Evolutionary conservation across 2,888 invertebrate genomes (phyloP).

Genomic region (Eupithecia insigniata): DNA sequence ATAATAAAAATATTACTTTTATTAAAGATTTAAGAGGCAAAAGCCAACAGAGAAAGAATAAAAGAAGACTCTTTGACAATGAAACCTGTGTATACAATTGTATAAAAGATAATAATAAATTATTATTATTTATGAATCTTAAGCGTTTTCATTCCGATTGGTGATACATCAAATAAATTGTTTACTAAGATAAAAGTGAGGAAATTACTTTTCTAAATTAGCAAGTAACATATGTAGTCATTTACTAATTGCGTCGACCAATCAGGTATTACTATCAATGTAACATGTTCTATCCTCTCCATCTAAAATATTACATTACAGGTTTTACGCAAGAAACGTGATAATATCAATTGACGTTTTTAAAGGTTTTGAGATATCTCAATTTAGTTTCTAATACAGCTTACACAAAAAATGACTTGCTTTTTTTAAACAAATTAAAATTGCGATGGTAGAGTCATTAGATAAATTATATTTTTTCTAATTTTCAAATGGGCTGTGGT

Average conservation of each 20-base stretch:
- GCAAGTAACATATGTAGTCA: background rate
- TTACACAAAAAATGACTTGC: conserved; percentile 25
- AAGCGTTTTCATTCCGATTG: background rate
- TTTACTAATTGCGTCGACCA: background rate
- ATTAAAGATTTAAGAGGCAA: background rate
- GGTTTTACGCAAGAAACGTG: conserved; percentile 60
- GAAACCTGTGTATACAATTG: background rate
- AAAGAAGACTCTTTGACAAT: background rate
- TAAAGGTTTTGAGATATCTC: conserved; percentile 19
- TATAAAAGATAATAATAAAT: background rate
- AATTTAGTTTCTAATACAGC: conserved; percentile 32
- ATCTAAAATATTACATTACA: conserved; percentile 4
- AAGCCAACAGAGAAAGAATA: background rate
- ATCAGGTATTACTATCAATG: conserved; percentile 23
- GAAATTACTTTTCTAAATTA: background rate
- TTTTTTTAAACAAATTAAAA: conserved; percentile 12
- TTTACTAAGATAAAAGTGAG: background rate
- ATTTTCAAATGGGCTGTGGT: conserved; percentile 33
- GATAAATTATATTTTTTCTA: conserved; percentile 30
- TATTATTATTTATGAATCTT: background rate
- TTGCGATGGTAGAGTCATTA: conserved; percentile 22
- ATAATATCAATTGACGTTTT: conserved; percentile 59
- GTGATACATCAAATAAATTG: background rate
- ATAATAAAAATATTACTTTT: background rate
- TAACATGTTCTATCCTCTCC: conserved; percentile 53